phyloP scores from a whole-genome alignment of 2,113 vertebrate genomes.

The Nestor notabilis region DNA sequence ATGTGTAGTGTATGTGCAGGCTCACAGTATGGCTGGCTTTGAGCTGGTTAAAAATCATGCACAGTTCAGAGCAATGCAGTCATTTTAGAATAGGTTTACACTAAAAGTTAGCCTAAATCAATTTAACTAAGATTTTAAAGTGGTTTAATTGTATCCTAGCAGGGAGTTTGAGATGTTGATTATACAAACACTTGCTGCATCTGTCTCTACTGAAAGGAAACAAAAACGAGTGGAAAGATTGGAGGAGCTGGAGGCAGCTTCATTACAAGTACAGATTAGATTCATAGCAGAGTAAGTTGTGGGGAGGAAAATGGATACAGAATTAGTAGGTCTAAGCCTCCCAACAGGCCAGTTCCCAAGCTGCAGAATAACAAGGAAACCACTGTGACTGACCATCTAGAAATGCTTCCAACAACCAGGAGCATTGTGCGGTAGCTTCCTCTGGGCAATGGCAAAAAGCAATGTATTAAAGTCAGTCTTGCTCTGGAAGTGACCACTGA shows the following conservation, averaged over 20 bases:
- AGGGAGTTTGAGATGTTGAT: conserved; percentile 6
- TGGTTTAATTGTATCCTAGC: conserved; percentile 28
- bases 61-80: not conserved
- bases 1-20: not conserved
- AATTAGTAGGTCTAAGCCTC: not conserved
- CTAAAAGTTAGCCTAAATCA: not conserved
- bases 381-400: not conserved
- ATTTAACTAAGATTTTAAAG: not conserved
- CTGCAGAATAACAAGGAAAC: not conserved
- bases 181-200: not conserved
- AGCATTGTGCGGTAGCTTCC: not conserved
- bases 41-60: not conserved
- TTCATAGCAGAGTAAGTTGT: not conserved
- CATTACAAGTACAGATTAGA: not conserved
- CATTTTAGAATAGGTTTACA: not conserved
- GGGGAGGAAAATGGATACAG: not conserved
- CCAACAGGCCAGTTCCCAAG: not conserved
- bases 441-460: not conserved
- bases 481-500: not conserved
- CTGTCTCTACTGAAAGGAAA: not conserved
- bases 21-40: not conserved
- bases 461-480: not conserved
- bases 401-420: not conserved
- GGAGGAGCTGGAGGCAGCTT: not conserved
- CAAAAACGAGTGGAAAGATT: not conserved